These are phyloP conservation scores for Ibidorhyncha struthersii DNA, from an alignment of 2,113 vertebrate genomes.

Conservation along the genomic window DNA sequence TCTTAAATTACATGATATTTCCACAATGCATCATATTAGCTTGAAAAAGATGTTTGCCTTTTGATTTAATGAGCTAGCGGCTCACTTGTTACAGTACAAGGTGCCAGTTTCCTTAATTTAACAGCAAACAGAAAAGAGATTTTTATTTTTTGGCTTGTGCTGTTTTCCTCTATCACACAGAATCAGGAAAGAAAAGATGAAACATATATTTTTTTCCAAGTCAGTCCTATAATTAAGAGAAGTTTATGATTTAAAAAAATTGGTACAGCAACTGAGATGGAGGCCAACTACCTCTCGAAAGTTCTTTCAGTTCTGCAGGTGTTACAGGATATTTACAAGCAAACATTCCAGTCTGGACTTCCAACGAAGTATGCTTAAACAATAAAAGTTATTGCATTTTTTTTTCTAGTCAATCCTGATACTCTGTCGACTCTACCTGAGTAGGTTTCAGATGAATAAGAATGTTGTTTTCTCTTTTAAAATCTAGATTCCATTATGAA, in stretches of 20 bases:
- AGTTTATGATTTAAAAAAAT: not conserved
- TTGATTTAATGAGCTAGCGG: not conserved
- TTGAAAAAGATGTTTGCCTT: not conserved
- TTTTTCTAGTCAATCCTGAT: not conserved
- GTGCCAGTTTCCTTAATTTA: not conserved
- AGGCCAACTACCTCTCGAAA: not conserved
- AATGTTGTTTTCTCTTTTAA: not conserved
- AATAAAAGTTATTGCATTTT: not conserved
- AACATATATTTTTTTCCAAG: not conserved
- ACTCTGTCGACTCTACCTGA: not conserved
- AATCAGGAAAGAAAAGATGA: not conserved
- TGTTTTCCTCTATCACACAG: not conserved
- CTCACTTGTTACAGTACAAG: not conserved
- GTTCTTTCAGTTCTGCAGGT: not conserved
- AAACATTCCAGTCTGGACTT: not conserved
- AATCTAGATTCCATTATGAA: not conserved
- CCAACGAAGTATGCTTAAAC: not conserved
- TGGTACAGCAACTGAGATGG: not conserved
- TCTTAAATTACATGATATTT: not conserved
- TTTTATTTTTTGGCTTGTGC: not conserved
- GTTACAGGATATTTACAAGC: not conserved
- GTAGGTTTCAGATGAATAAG: not conserved
- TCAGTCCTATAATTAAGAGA: not conserved
- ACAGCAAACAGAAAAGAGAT: not conserved
- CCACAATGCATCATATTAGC: not conserved